These are phyloP conservation scores for Athripsodes cinereus DNA, from an alignment of 2,888 invertebrate species.

Conservation along the genomic window DNA sequence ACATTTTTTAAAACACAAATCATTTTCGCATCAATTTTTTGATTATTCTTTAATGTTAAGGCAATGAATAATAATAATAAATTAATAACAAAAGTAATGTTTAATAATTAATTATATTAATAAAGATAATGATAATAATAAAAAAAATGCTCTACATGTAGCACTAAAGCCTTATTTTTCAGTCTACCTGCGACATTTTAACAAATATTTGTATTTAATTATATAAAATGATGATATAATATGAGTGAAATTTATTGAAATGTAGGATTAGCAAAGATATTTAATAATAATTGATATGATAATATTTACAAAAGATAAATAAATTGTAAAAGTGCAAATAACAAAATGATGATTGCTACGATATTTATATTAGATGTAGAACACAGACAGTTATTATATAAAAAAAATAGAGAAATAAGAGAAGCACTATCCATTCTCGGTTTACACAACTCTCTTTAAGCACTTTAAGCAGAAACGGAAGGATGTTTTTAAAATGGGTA, in stretches of 20 bases:
- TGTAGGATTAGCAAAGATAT: background rate
- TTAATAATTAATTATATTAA: too few relatives aligned
- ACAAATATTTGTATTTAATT: background rate
- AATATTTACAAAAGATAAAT: background rate
- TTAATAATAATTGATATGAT: background rate
- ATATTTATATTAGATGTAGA: too few relatives aligned
- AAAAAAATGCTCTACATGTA: too few relatives aligned
- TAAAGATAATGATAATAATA: too few relatives aligned
- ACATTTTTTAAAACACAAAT: slow-evolving; percentile 23
- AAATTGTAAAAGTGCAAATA: background rate
- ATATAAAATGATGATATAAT: background rate
- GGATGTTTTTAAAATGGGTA: slow-evolving; percentile 23
- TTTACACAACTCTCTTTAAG: too few relatives aligned
- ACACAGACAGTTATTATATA: too few relatives aligned
- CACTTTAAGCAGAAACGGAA: too few relatives aligned
- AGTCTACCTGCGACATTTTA: slow-evolving; percentile 11
- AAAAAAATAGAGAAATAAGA: too few relatives aligned
- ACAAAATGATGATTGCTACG: too few relatives aligned
- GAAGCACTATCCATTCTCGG: too few relatives aligned
- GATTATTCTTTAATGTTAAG: too few relatives aligned
- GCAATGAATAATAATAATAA: slow-evolving; percentile 11
- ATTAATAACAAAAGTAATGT: too few relatives aligned
- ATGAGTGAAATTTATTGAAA: background rate
- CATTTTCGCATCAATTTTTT: slow-evolving; percentile 2
- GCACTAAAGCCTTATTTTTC: slow-evolving; percentile 26